phyloP scores from a whole-genome alignment of 2,113 vertebrate genomes.

The Mystacornis crossleyi region DNA sequence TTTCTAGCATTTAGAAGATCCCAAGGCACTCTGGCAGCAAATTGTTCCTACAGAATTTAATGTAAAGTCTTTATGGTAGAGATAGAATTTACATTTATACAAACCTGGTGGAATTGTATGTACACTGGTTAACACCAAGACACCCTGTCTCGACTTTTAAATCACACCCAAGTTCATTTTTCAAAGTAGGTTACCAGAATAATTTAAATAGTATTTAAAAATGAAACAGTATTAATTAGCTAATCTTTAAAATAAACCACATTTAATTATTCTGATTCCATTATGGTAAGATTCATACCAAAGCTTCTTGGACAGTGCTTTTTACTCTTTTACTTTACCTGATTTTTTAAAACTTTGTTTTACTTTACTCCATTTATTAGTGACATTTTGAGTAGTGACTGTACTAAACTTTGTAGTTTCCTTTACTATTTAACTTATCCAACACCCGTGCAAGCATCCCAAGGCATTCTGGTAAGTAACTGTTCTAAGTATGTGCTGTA shows the following conservation, averaged over 20 bases:
- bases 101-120: background rate
- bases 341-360: background rate
- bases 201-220: background rate
- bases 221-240: background rate
- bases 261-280: background rate
- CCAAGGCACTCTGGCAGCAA: background rate
- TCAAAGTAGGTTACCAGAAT: background rate
- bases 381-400: background rate
- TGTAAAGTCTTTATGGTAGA: background rate
- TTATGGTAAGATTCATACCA: background rate
- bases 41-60: background rate
- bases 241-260: background rate
- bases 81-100: background rate
- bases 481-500: background rate
- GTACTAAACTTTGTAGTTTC: background rate
- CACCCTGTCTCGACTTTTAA: background rate
- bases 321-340: background rate
- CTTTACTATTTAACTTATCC: background rate
- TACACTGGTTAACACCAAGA: background rate
- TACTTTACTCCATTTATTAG: background rate
- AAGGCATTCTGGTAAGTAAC: background rate
- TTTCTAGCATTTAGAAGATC: background rate
- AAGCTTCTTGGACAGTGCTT: background rate
- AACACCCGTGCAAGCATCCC: background rate
- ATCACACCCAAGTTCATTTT: background rate